Base-by-base conservation (phyloP, 2,113 vertebrate genomes). In the Malurus melanocephalus region DNA sequence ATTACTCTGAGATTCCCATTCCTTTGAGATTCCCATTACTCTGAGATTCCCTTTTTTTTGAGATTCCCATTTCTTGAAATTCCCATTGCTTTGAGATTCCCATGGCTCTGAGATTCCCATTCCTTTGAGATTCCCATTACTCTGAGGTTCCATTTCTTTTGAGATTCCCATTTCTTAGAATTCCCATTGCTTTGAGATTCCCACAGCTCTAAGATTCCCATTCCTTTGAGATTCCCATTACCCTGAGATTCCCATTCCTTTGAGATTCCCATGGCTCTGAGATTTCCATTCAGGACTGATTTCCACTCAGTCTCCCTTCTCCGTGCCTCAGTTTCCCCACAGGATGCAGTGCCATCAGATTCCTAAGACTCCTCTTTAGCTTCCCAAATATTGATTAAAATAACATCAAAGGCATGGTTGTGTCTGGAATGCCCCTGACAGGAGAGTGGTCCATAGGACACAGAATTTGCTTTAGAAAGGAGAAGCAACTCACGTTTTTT, bases 381-480 rank as follows among this genome's bases (percentile, higher is more conserved):
- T 6, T 59, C 49, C 57, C 43, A 45, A 65, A 84, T 9, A 24
- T 14, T 4, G 1, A 28, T 26, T 30, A 45, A 85, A 71, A 22
- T 4, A 27, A 4, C 20, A 11, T 32, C 62, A 83, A 67, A 57
- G n/a, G 33, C 49, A 20, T 6, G 18, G 19, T 6, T n/a, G 19
- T 57, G 48, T 40, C 9, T 73, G 46, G 40, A 51, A 52, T 16
- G n/a, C 13, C 43, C 59, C 92, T 62, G 81, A 55, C 35, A 60
- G 4, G 43, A 24, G 45, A 2, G 3, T 19, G 32, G 16, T 38
- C 19, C 82, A 77, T 35, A 49, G 43, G 69, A 74, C 67, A n/a
- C 23, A 4, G 7, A 33, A 78, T 91, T 86, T 77, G 40, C 42
- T 68, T 92, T 82, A 48, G 71, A 95, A 90, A 93, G 60, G 67